Percentiles rank a stretch among this genome's conserved stretches.
These are phyloP conservation scores for Punctoribates punctum DNA, from an alignment of 2,888 invertebrate genomes.

Conservation along the genomic window DNA sequence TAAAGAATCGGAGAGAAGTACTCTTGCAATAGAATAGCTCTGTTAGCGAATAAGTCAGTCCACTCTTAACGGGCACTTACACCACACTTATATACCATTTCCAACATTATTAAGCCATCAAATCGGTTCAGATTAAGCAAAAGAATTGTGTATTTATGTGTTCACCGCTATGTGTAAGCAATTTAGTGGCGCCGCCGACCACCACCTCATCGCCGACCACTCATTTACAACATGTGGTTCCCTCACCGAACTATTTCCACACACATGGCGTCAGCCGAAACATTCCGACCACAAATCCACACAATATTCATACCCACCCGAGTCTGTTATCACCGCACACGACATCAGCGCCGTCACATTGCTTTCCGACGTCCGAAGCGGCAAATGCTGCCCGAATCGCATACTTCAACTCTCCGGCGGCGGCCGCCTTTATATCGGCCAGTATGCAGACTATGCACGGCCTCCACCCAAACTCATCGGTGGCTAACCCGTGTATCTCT, in stretches of 20 bases:
- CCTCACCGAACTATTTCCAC: constrained; percentile 5
- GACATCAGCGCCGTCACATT: not conserved
- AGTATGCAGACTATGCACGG: constrained; percentile 43
- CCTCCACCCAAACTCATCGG: not conserved
- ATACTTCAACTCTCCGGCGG: constrained; percentile 82
- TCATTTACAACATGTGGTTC: constrained; percentile 27
- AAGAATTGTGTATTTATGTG: not conserved
- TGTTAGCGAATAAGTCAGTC: constrained; percentile 6
- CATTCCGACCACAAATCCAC: not conserved
- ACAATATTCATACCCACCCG: not conserved
- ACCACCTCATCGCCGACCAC: constrained; percentile 15
- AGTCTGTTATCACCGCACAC: constrained; percentile 10
- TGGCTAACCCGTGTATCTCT: constrained; percentile 7
- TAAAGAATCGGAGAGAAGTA: constrained; percentile 11
- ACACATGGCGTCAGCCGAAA: constrained; percentile 5
- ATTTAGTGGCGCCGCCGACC: constrained; percentile 25
- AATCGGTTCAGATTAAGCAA: not conserved
- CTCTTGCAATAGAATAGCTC: constrained; percentile 8
- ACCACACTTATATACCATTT: constrained; percentile 11
- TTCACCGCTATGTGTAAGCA: constrained; percentile 37
- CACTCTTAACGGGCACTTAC: constrained; percentile 20
- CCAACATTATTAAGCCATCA: not conserved
- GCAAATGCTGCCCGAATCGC: constrained; percentile 58
- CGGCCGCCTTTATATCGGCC: constrained; percentile 58
- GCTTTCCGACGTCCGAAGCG: constrained; percentile 37